phyloP scores from a whole-genome alignment of 2,113 vertebrate genomes.

The Erpornis zantholeuca region DNA sequence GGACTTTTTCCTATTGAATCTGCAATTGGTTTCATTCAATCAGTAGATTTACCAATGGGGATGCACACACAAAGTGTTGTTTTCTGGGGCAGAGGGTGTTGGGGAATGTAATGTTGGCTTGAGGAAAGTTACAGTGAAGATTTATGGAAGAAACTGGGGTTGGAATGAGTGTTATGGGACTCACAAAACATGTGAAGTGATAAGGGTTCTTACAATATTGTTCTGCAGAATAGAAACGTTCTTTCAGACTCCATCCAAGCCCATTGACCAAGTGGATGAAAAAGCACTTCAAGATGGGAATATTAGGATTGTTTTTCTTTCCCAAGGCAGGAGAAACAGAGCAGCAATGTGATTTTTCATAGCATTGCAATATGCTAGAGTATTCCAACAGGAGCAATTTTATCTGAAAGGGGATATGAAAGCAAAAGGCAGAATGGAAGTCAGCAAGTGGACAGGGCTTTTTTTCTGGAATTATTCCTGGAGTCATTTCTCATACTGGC shows the following conservation, averaged over 20 bases:
- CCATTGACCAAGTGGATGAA: background rate
- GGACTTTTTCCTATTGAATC: conserved; percentile 48
- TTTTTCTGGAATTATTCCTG: conserved; percentile 56
- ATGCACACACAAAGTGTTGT: background rate
- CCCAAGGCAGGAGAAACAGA: background rate
- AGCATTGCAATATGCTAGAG: background rate
- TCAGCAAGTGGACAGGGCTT: conserved; percentile 54
- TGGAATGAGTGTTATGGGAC: background rate
- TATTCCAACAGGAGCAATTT: conserved; percentile 41
- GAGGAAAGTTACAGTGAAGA: background rate
- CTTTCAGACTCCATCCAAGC: background rate
- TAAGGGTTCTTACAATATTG: background rate
- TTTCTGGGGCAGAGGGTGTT: background rate
- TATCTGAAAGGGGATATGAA: conserved; percentile 25
- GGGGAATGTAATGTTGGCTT: background rate
- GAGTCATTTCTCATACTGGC: conserved; percentile 29
- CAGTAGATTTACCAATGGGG: background rate
- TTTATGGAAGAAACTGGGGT: background rate
- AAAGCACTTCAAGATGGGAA: background rate
- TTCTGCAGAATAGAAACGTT: background rate
- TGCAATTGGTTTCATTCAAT: background rate
- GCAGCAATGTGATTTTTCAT: background rate
- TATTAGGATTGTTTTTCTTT: background rate
- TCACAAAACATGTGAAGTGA: background rate
- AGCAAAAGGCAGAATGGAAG: conserved; percentile 32